phyloP scores from a whole-genome alignment of 1,140 invertebrate species.

The Triops longicaudatus region DNA sequence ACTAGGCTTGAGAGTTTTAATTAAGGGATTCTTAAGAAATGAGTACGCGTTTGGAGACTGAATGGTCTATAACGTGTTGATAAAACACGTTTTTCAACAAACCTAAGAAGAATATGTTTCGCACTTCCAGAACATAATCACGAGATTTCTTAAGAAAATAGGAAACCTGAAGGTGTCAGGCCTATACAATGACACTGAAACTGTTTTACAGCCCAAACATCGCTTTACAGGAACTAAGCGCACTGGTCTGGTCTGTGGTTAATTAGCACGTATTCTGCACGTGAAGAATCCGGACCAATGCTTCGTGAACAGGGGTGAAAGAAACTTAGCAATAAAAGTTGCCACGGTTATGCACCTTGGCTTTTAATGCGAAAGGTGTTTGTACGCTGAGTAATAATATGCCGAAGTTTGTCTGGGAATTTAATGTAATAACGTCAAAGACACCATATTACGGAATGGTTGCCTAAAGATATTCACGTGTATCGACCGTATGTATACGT shows the following conservation, averaged over 20 bases:
- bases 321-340: no score
- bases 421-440: no score
- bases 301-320: no score
- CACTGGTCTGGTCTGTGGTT: not conserved
- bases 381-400: no score
- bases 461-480: not conserved
- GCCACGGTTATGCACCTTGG: no score
- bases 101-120: not conserved
- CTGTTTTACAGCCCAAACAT: not conserved
- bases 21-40: no score
- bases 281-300: not conserved
- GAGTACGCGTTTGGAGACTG: no score
- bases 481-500: not conserved
- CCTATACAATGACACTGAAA: slow-evolving; percentile 8
- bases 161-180: not conserved
- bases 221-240: not conserved
- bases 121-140: not conserved
- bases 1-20: no score
- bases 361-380: not conserved
- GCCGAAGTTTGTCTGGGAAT: no score
- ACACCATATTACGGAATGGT: no score
- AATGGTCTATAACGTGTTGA: not conserved
- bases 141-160: not conserved
- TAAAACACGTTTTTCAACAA: not conserved
- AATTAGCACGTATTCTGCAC: slow-evolving; percentile 2